A percentile compares a stretch with the other conserved stretches of the same genome.
phyloP scores from a whole-genome alignment of 2,888 invertebrate genomes.

The Sinohyriopsis cumingii region DNA sequence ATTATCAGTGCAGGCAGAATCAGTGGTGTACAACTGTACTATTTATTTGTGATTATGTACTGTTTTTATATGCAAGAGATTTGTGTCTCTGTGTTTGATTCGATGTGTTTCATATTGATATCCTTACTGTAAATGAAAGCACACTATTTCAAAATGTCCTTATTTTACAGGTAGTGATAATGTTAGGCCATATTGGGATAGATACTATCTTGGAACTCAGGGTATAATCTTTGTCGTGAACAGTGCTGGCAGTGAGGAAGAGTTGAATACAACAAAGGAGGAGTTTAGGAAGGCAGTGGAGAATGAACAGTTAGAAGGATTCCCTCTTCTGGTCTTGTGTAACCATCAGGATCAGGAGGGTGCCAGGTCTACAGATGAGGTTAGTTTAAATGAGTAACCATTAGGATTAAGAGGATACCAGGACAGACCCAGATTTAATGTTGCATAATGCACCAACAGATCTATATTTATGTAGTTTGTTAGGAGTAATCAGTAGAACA shows the following conservation, averaged over 20 bases:
- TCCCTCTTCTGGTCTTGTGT: conserved; percentile 65
- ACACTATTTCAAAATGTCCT: background rate
- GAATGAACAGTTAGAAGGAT: conserved; percentile 50
- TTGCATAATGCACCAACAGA: too few species aligned
- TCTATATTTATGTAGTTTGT: too few species aligned
- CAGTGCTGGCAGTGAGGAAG: conserved; percentile 53
- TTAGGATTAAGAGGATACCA: too few species aligned
- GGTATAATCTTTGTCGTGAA: conserved; percentile 67
- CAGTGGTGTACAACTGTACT: background rate
- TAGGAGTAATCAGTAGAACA: too few species aligned
- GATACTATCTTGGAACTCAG: conserved; percentile 62
- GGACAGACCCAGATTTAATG: too few species aligned
- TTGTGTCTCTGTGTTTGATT: background rate
- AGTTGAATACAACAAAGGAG: conserved; percentile 45
- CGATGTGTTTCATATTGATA: background rate
- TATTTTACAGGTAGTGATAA: conserved; percentile 60
- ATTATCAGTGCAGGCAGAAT: too few species aligned
- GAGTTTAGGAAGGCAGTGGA: conserved; percentile 58
- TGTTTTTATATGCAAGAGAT: background rate
- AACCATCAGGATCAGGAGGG: conserved; percentile 61
- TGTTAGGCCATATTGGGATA: conserved; percentile 67
- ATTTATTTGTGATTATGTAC: background rate
- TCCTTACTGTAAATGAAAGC: background rate
- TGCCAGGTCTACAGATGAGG: conserved; percentile 58
- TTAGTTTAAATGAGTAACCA: conserved; percentile 18